Evolutionary conservation across 1,140 invertebrate species (phyloP).

Genomic region (Brachionus paranguensis): DNA sequence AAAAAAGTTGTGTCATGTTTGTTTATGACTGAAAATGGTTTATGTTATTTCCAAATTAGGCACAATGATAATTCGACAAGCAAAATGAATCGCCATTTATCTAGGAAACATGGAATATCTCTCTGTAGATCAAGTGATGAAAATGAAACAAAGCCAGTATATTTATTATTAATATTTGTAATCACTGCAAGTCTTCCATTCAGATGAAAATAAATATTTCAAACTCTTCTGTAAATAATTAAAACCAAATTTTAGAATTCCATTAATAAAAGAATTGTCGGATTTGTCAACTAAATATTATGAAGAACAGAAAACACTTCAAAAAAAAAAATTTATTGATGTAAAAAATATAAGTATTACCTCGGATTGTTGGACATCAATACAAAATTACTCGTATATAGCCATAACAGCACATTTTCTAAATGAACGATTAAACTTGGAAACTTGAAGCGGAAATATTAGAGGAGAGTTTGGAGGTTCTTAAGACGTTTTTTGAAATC

Average conservation of each 20-base stretch:
- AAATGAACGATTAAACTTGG: background rate
- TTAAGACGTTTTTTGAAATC: background rate
- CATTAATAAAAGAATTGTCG: background rate
- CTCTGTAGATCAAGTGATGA: background rate
- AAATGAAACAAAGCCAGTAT: background rate
- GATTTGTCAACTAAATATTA: background rate
- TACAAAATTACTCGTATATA: background rate
- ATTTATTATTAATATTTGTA: background rate
- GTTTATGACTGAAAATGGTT: background rate
- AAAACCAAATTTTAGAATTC: background rate
- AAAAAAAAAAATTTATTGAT: background rate
- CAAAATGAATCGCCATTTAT: background rate
- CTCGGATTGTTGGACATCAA: constrained; percentile 8
- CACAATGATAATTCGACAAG: background rate
- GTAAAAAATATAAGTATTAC: background rate
- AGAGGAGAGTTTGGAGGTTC: background rate
- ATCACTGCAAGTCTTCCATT: constrained; percentile 8
- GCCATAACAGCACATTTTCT: constrained; percentile 5
- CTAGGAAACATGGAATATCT: background rate
- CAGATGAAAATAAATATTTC: background rate
- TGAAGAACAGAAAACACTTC: background rate
- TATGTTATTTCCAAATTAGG: background rate
- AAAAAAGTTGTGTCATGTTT: background rate
- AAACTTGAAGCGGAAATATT: background rate
- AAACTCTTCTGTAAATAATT: background rate